Conservation (phyloP, 1,140 invertebrate genomes). For the Eupristina koningsbergeri region DNA sequence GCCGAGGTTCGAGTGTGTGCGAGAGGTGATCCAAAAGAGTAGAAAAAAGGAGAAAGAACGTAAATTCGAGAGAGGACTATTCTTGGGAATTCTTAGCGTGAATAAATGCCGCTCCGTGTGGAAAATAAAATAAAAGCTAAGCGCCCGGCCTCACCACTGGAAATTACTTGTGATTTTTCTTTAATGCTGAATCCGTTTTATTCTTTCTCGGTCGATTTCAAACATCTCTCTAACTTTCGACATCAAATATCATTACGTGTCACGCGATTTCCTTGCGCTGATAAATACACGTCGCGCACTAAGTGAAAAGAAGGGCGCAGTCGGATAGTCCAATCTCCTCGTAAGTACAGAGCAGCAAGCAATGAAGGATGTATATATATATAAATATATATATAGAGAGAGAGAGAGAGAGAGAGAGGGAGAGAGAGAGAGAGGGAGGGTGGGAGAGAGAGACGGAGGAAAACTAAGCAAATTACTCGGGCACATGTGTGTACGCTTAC, state of each 20-base stretch:
- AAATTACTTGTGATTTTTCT: neutral
- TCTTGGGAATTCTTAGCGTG: neutral
- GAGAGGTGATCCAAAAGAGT: neutral
- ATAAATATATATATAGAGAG: too few species aligned
- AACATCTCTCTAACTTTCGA: neutral
- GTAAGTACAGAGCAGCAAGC: neutral
- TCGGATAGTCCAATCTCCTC: constrained; percentile 13
- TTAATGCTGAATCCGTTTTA: neutral
- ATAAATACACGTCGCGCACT: neutral
- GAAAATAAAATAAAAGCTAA: neutral
- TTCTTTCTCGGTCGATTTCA: neutral
- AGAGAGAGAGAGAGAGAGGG: neutral
- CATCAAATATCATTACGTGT: constrained; percentile 40
- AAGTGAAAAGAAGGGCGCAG: neutral
- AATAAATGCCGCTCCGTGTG: neutral
- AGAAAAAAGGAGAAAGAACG: neutral
- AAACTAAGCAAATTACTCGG: constrained; percentile 25
- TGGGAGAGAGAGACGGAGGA: neutral
- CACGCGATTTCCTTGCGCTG: constrained; percentile 31
- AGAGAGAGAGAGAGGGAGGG: neutral
- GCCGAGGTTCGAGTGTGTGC: neutral
- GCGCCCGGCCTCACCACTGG: neutral
- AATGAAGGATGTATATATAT: too few species aligned
- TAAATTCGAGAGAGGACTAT: neutral
- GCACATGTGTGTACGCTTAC: neutral